Evolutionary conservation across 2,797 vertebrate species (phyloP).

Genomic region (Chelonia mydas): DNA sequence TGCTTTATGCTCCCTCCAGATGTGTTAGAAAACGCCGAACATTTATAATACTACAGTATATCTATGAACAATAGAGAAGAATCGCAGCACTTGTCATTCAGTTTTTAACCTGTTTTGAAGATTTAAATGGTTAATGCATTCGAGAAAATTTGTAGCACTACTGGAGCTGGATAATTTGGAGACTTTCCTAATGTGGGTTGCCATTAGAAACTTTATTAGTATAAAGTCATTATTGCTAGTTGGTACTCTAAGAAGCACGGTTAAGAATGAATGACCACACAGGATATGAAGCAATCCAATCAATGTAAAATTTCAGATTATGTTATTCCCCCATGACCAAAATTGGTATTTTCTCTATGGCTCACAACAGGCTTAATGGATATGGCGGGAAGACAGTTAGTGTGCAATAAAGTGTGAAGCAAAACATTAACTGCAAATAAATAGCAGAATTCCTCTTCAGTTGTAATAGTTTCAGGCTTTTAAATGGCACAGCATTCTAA

Average conservation of each 20-base stretch:
- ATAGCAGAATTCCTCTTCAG: conserved; percentile 50
- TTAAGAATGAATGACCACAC: conserved; percentile 68
- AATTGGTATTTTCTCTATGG: conserved; percentile 53
- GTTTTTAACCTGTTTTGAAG: conserved; percentile 17
- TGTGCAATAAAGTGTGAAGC: conserved; percentile 66
- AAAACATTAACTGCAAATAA: conserved; percentile 71
- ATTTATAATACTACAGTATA: not conserved
- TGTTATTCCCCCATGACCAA: conserved; percentile 60
- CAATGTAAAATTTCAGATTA: conserved; percentile 65
- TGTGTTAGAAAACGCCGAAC: not conserved
- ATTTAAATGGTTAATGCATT: conserved; percentile 63
- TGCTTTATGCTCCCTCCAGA: not conserved
- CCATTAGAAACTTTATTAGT: conserved; percentile 70
- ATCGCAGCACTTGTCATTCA: not conserved
- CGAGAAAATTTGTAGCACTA: conserved; percentile 48
- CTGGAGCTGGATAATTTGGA: conserved; percentile 63
- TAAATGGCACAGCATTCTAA: not conserved
- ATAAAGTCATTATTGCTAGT: conserved; percentile 68
- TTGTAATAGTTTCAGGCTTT: conserved; percentile 49
- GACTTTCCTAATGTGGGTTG: conserved; percentile 54
- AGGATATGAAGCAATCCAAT: conserved; percentile 62
- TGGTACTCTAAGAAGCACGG: conserved; percentile 30
- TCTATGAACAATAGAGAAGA: not conserved
- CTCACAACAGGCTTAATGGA: conserved; percentile 64
- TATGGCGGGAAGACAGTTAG: conserved; percentile 25